Evolutionary conservation across 2,888 invertebrate species (phyloP).

Genomic region (Leuctra nigra): DNA sequence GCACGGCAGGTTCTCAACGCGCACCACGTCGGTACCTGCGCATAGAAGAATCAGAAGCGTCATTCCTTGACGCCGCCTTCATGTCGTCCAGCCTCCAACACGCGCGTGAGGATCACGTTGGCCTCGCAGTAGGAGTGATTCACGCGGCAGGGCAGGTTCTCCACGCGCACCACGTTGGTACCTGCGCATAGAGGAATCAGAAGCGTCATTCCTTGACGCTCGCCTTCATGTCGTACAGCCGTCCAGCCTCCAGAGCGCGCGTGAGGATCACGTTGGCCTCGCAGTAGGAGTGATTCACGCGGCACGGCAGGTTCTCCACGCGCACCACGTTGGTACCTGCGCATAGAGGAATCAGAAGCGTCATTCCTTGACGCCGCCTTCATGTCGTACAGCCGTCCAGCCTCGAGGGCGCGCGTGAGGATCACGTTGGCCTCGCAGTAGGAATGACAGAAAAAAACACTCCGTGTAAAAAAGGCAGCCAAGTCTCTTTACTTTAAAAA

Average conservation of each 20-base stretch:
- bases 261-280: conserved; percentile 80
- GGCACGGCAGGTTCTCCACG: conserved; percentile 76
- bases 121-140: conserved; percentile 89
- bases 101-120: conserved; percentile 70
- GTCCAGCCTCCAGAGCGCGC: conserved; percentile 68
- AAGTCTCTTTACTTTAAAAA: no score
- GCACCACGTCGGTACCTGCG: conserved; percentile 67
- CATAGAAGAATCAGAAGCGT: no score
- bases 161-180: conserved; percentile 68
- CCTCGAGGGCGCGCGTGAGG: conserved; percentile 65
- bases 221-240: conserved; percentile 63
- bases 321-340: conserved; percentile 69
- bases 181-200: conserved; percentile 48
- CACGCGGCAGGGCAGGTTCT: conserved; percentile 75
- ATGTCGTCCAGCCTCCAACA: conserved; percentile 73
- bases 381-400: conserved; percentile 79
- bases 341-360: no score
- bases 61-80: conserved; percentile 59
- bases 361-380: conserved; percentile 59
- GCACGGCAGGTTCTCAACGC: conserved; percentile 75
- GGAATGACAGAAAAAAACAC: no score
- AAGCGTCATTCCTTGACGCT: conserved; percentile 64
- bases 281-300: conserved; percentile 79
- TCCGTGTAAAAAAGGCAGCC: no score
- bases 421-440: conserved; percentile 86